Evolutionary conservation across 2,797 vertebrate species (phyloP).

Genomic region (Sebastes variabilis): DNA sequence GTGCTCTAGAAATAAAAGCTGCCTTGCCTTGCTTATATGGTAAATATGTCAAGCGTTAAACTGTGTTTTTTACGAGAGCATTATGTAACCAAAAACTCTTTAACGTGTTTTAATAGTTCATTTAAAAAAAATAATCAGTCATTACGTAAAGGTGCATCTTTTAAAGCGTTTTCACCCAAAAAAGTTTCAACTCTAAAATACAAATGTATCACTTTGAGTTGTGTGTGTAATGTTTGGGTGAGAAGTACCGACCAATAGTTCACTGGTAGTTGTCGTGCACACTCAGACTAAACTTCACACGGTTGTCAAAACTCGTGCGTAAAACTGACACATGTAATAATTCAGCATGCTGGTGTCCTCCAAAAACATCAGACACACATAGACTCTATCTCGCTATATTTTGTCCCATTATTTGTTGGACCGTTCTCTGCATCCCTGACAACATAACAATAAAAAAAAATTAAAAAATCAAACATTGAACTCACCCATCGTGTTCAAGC

Average conservation of each 20-base stretch:
- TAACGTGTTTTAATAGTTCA: too few species aligned
- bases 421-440: conserved; percentile 47
- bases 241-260: not conserved
- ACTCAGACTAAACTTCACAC: conserved; percentile 16
- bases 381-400: not conserved
- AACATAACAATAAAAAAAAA: not conserved
- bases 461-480: conserved; percentile 31
- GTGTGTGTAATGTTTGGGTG: not conserved
- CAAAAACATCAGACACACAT: not conserved
- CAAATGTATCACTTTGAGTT: not conserved
- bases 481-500: conserved; percentile 94
- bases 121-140: not conserved
- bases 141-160: not conserved
- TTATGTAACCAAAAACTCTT: not conserved
- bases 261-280: conserved; percentile 4
- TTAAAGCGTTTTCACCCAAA: not conserved
- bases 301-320: conserved; percentile 18
- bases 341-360: not conserved
- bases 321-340: conserved; percentile 12
- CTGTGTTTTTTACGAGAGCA: not conserved
- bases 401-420: not conserved
- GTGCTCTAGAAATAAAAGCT: too few species aligned
- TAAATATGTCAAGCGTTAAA: not conserved
- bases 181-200: not conserved
- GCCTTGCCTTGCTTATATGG: not conserved